These are phyloP conservation scores for Drosophila navojoa DNA, from an alignment of 1,140 invertebrate genomes.

Conservation along the genomic window DNA sequence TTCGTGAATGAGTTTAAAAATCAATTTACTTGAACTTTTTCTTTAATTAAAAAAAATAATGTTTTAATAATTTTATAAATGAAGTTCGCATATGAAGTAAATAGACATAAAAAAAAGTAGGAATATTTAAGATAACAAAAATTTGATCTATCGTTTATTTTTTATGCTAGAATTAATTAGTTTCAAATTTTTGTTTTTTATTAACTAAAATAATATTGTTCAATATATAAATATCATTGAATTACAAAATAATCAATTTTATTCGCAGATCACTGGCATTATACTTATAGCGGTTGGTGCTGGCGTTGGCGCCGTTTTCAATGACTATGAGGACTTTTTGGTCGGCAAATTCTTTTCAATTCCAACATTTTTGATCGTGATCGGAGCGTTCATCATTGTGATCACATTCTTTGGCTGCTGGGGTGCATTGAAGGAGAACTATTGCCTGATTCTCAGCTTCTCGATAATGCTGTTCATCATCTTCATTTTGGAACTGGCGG, in stretches of 20 bases:
- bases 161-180: no score
- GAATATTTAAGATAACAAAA: no score
- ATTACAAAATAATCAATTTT: neutral
- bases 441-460: constrained; percentile 92
- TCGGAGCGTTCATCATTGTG: constrained; percentile 91
- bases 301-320: constrained; percentile 87
- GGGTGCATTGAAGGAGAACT: constrained; percentile 92
- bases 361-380: constrained; percentile 91
- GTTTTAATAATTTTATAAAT: no score
- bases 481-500: constrained; percentile 92
- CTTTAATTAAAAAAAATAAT: no score
- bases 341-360: constrained; percentile 86
- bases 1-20: no score
- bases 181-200: no score
- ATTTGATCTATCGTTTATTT: no score
- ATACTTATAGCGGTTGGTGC: constrained; percentile 88
- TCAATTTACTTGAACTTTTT: no score
- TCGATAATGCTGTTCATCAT: constrained; percentile 89
- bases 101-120: no score
- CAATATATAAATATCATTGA: no score
- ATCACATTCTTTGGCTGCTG: constrained; percentile 95
- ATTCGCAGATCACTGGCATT: constrained; percentile 88
- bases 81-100: no score
- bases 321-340: constrained; percentile 88
- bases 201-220: no score